These are phyloP conservation scores for Pardalotus punctatus DNA, from an alignment of 2,113 vertebrate genomes.

Conservation along the genomic window DNA sequence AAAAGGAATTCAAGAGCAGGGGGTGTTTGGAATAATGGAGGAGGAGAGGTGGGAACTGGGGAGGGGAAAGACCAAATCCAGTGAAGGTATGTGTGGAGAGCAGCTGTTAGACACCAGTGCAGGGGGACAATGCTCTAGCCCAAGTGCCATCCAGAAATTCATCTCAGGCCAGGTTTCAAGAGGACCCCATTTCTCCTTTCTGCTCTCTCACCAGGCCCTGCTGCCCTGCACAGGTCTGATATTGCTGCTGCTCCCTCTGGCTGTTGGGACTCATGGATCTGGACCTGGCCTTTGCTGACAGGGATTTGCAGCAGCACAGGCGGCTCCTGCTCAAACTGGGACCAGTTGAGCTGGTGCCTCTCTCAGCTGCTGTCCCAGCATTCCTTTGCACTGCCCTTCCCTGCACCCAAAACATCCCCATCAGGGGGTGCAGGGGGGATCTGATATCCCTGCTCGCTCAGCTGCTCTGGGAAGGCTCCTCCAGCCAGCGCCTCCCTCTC, in stretches of 20 bases:
- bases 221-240: not conserved
- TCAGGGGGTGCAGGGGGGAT: not conserved
- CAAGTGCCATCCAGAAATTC: not conserved
- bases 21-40: not conserved
- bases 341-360: not conserved
- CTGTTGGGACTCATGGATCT: not conserved
- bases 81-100: not conserved
- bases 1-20: not conserved
- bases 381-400: not conserved
- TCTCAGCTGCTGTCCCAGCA: not conserved
- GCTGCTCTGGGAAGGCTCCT: not conserved
- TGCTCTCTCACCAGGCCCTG: not conserved
- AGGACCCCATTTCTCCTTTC: not conserved
- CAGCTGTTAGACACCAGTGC: not conserved
- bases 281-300: not conserved
- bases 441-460: accelerated
- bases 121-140: not conserved
- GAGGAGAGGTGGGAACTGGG: not conserved
- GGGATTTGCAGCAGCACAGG: not conserved
- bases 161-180: not conserved
- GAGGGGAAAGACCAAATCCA: not conserved
- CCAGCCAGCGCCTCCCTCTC: not conserved
- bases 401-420: not conserved
- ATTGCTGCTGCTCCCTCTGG: not conserved
- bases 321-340: not conserved